A percentile compares a stretch with the other conserved stretches of the same genome.
Evolutionary conservation across 2,797 vertebrate genomes (phyloP).

Genomic region (Amblyopsis hoosieri): DNA sequence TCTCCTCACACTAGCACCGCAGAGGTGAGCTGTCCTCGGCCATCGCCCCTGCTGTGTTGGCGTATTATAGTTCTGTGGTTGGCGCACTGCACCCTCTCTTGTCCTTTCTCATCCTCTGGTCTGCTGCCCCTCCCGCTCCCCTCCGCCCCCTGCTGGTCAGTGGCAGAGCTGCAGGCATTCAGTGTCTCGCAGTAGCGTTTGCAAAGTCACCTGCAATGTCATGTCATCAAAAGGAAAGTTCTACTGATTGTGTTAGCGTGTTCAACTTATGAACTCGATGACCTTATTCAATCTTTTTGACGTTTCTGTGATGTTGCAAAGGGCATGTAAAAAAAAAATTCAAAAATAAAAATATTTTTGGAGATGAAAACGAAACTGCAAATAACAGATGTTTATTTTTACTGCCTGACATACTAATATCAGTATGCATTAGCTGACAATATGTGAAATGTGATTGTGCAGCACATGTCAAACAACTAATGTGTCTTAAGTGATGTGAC

Average conservation of each 20-base stretch:
- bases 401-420: too few species aligned
- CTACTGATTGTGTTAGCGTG: conserved; percentile 16
- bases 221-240: conserved; percentile 48
- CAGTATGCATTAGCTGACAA: too few species aligned
- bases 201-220: conserved; percentile 52
- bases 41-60: not conserved
- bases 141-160: conserved; percentile 24
- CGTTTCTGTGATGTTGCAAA: not conserved
- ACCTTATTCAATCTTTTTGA: conserved; percentile 12
- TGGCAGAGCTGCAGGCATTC: conserved; percentile 31
- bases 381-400: too few species aligned
- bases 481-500: not conserved
- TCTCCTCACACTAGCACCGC: not conserved
- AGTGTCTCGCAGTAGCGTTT: conserved; percentile 15
- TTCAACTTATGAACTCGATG: conserved; percentile 15
- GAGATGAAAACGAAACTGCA: too few species aligned
- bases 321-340: too few species aligned
- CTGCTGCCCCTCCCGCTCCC: conserved; percentile 4
- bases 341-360: too few species aligned
- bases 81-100: not conserved
- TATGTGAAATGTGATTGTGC: too few species aligned
- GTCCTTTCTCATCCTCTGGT: conserved; percentile 2
- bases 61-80: too few species aligned
- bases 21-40: not conserved
- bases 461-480: too few species aligned